Conservation (phyloP, 30 jellyfish, hydroid and myxozoan genomes). For the Pseudorhiza aurosa region DNA sequence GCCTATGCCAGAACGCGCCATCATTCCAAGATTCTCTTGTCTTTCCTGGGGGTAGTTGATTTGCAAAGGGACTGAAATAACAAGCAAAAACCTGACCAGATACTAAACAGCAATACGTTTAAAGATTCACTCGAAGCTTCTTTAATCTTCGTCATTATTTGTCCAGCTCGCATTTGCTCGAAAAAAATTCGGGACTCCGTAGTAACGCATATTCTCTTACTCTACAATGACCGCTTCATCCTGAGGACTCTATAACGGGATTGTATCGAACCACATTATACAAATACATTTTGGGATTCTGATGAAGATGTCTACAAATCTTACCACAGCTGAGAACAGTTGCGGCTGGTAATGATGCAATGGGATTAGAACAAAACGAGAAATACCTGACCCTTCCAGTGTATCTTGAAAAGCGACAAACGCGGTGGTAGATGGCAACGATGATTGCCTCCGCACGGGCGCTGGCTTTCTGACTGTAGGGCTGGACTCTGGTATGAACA, state of each 20-base stretch:
- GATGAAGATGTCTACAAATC: no score
- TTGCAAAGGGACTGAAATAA: conserved; percentile 12
- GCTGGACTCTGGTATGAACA: conserved; percentile 26
- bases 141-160: no score
- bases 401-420: conserved; percentile 13
- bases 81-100: neutral
- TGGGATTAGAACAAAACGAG: neutral
- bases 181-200: no score
- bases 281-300: no score
- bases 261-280: no score
- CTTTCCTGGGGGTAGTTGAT: conserved; percentile 7
- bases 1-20: conserved; percentile 65
- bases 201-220: no score
- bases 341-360: neutral
- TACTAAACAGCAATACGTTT: no score
- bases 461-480: conserved; percentile 28
- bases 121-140: no score
- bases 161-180: no score
- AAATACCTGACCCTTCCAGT: conserved; percentile 29
- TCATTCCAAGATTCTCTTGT: conserved; percentile 30
- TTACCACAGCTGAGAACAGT: no score
- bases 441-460: conserved; percentile 33
- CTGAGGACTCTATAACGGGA: no score
- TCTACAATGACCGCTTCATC: no score
- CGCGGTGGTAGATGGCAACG: conserved; percentile 26